phyloP scores from a whole-genome alignment of 2,797 vertebrate species.

The Typhlichthys eigenmanni region DNA sequence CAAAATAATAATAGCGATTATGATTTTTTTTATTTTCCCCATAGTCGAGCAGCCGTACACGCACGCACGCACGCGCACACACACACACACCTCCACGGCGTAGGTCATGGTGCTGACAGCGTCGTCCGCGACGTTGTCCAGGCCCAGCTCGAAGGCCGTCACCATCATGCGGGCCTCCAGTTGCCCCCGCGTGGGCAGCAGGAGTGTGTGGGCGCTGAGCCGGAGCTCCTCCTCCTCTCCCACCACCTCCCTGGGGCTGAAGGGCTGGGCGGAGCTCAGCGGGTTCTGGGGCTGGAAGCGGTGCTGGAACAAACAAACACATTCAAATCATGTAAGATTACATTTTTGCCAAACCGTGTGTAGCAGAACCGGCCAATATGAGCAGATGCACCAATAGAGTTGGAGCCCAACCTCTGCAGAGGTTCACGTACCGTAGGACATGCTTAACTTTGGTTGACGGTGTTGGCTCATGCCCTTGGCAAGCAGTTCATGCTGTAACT shows the following conservation, averaged over 20 bases:
- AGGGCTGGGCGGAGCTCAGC: constrained; percentile 87
- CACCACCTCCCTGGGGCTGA: constrained; percentile 86
- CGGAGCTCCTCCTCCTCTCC: constrained; percentile 92
- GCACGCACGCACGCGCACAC: constrained; percentile 11
- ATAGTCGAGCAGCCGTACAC: not conserved
- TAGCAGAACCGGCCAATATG: no score
- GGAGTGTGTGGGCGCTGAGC: constrained; percentile 94
- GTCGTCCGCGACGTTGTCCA: constrained; percentile 94
- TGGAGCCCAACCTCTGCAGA: no score
- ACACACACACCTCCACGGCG: constrained; percentile 86
- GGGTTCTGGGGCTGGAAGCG: constrained; percentile 98
- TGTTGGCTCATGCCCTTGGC: no score
- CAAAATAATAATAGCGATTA: no score
- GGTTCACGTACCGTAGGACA: no score
- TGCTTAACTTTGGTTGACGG: no score
- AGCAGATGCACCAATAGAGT: no score
- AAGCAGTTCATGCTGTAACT: no score
- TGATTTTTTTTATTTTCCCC: no score
- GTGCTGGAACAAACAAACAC: constrained; percentile 76
- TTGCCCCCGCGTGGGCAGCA: constrained; percentile 90
- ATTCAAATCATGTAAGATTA: not conserved
- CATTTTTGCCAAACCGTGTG: not conserved
- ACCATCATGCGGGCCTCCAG: constrained; percentile 98
- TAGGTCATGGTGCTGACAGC: constrained; percentile 84
- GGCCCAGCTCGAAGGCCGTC: constrained; percentile 90